Evolutionary conservation across 2,888 invertebrate species (phyloP), one percentile per base, ranked within the genome.

Genomic region (Cheilosia pagana): DNA sequence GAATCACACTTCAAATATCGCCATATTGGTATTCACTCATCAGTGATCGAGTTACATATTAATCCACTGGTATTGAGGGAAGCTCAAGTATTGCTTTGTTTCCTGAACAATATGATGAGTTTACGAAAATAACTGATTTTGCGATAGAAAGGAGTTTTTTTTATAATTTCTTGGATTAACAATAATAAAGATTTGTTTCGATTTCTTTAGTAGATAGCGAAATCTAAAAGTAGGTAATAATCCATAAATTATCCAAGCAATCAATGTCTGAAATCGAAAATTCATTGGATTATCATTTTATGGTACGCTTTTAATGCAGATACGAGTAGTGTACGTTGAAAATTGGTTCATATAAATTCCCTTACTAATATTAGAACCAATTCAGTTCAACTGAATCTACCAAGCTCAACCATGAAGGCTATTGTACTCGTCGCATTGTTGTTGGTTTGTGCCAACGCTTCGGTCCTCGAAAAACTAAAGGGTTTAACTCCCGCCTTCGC

Each of bases 401-500:
- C 45, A 41, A 35, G 31, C 31, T 12, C n/a, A 41, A 62, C 16
- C 76, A 91, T 91, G 91, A 91, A 90, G 86, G 86, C 88, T 67
- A 53, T 90, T 39, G 57, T 88, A 25, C 60, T 90, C 41, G 19
- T 90, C 6, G 88, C 88, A 19, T 52, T 90, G 39, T 63, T 89
- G 53, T 88, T 89, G 43, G 88, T 87, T 59, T 87, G 87, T 57
- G 88, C 88, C 71, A 88, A 89, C 28, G 91, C 88, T 6, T 87
- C 86, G 19, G 83, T 78, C 21, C 7, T 89, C n/a, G 53, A 82
- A 21, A 57, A 50, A 48, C n/a, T 88, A 14, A 67, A 65, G 67
- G 89, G 90, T 45, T 3, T 89, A 0, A 82, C 88, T 28, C 89
- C 90, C 45, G 89, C 89, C 62, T 90, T 90, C 8, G 76, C 90